Percentiles rank a stretch among this genome's conserved stretches.
Conservation (phyloP, 2,797 vertebrate species). For the Manis javanica region DNA sequence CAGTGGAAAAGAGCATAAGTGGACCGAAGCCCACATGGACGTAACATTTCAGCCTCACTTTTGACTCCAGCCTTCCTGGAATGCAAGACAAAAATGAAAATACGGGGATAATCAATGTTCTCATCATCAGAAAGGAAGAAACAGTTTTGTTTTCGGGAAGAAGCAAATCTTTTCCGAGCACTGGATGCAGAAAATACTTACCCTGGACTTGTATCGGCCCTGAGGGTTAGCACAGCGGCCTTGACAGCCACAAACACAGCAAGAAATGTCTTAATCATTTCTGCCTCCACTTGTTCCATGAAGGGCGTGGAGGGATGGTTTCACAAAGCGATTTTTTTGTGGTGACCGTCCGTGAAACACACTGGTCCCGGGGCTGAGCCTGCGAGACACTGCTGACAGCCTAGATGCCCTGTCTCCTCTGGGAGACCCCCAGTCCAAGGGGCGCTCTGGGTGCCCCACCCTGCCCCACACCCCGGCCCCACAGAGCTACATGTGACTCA, state of each 20-base stretch:
- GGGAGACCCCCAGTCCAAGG: not conserved
- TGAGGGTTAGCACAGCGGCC: not conserved
- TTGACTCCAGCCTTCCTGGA: not conserved
- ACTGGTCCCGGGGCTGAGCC: rapidly evolving
- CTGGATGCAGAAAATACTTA: not conserved
- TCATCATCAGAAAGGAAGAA: not conserved
- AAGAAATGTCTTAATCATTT: not conserved
- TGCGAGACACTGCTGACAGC: rapidly evolving
- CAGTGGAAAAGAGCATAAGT: not conserved
- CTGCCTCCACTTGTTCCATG: not conserved
- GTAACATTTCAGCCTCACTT: rapidly evolving
- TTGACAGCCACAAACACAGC: too few relatives aligned
- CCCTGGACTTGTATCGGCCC: not conserved
- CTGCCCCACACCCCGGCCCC: not conserved
- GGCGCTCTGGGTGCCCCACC: not conserved
- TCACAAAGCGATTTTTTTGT: not conserved
- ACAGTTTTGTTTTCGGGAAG: not conserved
- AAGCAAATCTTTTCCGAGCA: not conserved
- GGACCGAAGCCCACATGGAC: too few relatives aligned
- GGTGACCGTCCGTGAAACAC: not conserved
- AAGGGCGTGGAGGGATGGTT: not conserved
- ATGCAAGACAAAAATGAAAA: not conserved
- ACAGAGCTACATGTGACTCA: not conserved
- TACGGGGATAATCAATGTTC: not conserved
- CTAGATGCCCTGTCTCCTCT: rapidly evolving